Evolutionary conservation across 2,797 vertebrate species (phyloP).

Genomic region (Micromesistius poutassou): DNA sequence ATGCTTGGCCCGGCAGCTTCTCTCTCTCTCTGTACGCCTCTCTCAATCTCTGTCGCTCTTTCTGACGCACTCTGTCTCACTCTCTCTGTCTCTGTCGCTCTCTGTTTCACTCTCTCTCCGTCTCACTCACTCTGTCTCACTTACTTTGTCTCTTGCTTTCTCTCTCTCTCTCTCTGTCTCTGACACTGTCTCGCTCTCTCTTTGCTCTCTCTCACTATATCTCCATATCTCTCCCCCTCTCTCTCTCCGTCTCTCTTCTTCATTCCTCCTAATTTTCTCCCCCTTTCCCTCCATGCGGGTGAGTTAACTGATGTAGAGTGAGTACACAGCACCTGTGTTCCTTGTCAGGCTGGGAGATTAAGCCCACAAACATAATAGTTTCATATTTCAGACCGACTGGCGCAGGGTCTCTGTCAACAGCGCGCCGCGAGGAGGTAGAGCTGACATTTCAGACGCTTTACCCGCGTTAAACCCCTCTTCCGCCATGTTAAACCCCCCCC

Average conservation of each 20-base stretch:
- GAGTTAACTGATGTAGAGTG: constrained; percentile 21
- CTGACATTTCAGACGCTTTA: constrained; percentile 53
- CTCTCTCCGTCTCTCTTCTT: neutral
- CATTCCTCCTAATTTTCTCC: constrained; percentile 13
- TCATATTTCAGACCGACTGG: constrained; percentile 42
- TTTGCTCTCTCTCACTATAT: too few relatives aligned
- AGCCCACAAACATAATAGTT: constrained; percentile 45
- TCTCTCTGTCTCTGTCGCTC: too few relatives aligned
- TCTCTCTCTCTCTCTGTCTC: too few relatives aligned
- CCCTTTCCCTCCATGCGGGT: constrained; percentile 15
- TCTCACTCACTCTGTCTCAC: too few relatives aligned
- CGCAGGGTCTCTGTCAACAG: constrained; percentile 50
- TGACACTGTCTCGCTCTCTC: too few relatives aligned
- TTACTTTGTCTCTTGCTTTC: too few relatives aligned
- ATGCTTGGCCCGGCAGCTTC: neutral
- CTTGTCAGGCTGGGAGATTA: constrained; percentile 32
- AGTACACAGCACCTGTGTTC: constrained; percentile 27
- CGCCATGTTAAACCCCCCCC: constrained; percentile 31
- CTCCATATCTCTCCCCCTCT: too few relatives aligned
- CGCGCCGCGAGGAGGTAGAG: constrained; percentile 12
- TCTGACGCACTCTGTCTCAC: too few relatives aligned
- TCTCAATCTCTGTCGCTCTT: too few relatives aligned
- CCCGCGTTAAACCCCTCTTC: constrained; percentile 39
- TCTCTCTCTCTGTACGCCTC: neutral
- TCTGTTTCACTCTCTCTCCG: too few relatives aligned